A percentile compares a stretch with the other conserved stretches of the same genome.
Evolutionary conservation across 2,113 vertebrate genomes (phyloP).

Genomic region (Sander lucioperca): DNA sequence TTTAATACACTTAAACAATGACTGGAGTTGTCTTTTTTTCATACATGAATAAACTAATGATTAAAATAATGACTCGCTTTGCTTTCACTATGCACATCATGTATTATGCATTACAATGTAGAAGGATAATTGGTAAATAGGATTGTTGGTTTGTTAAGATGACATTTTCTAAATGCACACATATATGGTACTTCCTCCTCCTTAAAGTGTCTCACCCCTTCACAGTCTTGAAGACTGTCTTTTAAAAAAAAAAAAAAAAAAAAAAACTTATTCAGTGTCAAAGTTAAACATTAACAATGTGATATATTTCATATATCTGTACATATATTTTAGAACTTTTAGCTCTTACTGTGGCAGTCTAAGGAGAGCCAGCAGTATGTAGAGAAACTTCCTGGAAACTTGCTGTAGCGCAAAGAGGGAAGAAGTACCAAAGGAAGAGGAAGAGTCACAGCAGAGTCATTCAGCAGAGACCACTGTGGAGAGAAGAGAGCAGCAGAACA

Average conservation of each 20-base stretch:
- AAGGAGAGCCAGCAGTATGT: neutral
- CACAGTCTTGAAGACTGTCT: fast-evolving
- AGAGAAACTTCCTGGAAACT: slow-evolving; percentile 44
- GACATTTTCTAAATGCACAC: neutral
- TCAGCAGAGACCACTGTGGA: slow-evolving; percentile 3
- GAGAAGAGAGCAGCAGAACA: slow-evolving; percentile 2
- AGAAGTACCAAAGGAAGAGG: slow-evolving; percentile 29
- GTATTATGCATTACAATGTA: neutral
- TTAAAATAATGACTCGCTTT: no score
- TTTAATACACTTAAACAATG: neutral
- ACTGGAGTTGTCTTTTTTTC: neutral
- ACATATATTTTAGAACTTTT: neutral
- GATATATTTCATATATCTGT: neutral
- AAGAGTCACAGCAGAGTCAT: slow-evolving; percentile 1
- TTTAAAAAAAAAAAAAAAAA: no score
- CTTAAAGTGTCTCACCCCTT: no score
- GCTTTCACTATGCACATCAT: neutral
- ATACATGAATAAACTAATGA: no score
- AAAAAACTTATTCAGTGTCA: neutral
- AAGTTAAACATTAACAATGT: neutral
- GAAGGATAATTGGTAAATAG: no score
- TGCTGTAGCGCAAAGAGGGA: neutral
- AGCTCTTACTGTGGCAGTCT: fast-evolving
- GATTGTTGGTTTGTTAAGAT: neutral
- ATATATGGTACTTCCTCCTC: neutral